Evolutionary conservation across 1,140 invertebrate species (phyloP).

Genomic region (Solenopsis invicta): DNA sequence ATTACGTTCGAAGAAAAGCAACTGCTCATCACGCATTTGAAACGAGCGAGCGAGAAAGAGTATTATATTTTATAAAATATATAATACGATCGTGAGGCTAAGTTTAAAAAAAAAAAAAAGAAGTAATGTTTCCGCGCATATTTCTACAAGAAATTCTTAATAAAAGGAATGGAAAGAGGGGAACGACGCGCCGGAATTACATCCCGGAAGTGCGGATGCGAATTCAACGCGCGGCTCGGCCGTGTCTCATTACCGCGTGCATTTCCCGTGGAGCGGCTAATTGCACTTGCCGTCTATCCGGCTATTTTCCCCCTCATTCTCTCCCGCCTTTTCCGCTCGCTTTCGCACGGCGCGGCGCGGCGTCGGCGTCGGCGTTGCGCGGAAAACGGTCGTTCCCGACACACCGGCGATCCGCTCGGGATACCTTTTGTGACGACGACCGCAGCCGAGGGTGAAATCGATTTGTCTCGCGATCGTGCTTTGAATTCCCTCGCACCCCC

Average conservation of each 20-base stretch:
- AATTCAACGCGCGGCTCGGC: slow-evolving; percentile 52
- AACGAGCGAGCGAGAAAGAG: not conserved
- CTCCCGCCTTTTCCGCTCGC: slow-evolving; percentile 65
- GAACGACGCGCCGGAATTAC: slow-evolving; percentile 19
- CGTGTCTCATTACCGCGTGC: slow-evolving; percentile 77
- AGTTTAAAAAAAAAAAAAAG: slow-evolving; percentile 1
- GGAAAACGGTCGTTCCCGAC: slow-evolving; percentile 19
- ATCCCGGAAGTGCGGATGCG: slow-evolving; percentile 74
- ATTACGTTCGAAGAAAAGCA: too few relatives aligned
- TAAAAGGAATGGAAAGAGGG: slow-evolving; percentile 45
- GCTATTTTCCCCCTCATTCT: slow-evolving; percentile 41
- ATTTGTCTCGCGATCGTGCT: slow-evolving; percentile 65
- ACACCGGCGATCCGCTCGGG: slow-evolving; percentile 40
- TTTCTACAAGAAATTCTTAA: slow-evolving; percentile 1
- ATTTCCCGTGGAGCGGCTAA: slow-evolving; percentile 80
- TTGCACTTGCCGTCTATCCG: slow-evolving; percentile 64
- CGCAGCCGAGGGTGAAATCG: slow-evolving; percentile 71
- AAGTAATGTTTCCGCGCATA: not conserved
- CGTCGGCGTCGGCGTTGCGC: not conserved
- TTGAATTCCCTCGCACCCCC: slow-evolving; percentile 26
- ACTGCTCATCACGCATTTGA: too few relatives aligned
- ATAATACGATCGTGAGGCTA: not conserved
- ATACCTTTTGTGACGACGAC: slow-evolving; percentile 23
- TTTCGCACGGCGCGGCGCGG: slow-evolving; percentile 42
- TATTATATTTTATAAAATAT: slow-evolving; percentile 2